Percentiles rank a stretch among this genome's conserved stretches.
These are phyloP conservation scores for Dicrostonyx torquatus DNA, from an alignment of 2,797 vertebrate genomes.

Conservation along the genomic window DNA sequence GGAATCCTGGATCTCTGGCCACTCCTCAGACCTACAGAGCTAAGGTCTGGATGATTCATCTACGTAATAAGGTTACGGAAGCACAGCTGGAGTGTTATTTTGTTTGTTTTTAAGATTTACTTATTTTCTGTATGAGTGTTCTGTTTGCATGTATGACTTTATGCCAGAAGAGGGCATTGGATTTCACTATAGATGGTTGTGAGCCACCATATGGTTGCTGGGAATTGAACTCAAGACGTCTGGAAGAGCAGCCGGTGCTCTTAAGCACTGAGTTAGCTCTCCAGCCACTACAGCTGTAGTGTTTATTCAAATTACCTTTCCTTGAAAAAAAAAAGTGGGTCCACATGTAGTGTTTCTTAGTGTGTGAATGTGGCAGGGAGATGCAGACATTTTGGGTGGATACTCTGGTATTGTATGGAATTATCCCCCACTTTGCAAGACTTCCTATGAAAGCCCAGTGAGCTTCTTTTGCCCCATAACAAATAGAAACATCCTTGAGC, in stretches of 20 bases:
- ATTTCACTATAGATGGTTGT: neutral
- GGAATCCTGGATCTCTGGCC: neutral
- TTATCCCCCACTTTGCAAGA: neutral
- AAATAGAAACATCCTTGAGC: neutral
- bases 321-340: neutral
- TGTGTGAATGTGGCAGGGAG: neutral
- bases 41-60: neutral
- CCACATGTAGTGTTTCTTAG: neutral
- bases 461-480: neutral
- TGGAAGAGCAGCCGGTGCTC: neutral
- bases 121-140: neutral
- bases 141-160: neutral
- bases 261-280: neutral
- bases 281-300: neutral
- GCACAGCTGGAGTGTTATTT: neutral
- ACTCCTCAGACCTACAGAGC: neutral
- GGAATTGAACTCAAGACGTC: neutral
- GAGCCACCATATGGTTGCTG: neutral
- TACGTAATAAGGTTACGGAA: neutral
- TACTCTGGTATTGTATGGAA: neutral
- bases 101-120: neutral
- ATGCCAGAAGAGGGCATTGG: neutral
- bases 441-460: neutral
- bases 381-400: neutral
- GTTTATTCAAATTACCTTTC: neutral